Conservation (phyloP, 2,113 vertebrate species). For the Paracyprichromis sp. region DNA sequence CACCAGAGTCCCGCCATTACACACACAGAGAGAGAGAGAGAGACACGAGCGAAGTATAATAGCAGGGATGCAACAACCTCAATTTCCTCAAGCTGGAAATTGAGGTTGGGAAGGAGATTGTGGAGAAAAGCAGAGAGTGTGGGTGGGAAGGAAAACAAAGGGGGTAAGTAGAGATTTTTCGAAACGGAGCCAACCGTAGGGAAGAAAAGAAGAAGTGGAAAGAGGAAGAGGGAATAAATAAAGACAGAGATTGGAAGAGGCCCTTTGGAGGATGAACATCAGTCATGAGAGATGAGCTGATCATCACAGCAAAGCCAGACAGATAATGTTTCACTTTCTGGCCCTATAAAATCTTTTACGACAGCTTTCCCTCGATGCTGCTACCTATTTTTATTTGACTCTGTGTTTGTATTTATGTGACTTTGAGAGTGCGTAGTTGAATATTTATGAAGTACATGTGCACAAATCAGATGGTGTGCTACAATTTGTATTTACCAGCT, state of each 20-base stretch:
- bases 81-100: constrained; percentile 16
- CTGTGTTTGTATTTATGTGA: constrained; percentile 4
- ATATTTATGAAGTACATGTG: neutral
- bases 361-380: constrained; percentile 28
- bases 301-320: constrained; percentile 30
- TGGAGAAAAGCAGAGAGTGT: neutral
- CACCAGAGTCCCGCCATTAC: neutral
- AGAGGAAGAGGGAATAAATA: neutral
- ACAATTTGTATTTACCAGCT: neutral
- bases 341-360: constrained; percentile 51
- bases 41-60: neutral
- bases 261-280: constrained; percentile 15
- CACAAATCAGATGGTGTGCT: neutral
- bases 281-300: constrained; percentile 36
- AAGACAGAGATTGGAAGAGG: neutral
- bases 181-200: neutral
- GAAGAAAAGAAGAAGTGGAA: neutral
- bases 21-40: neutral
- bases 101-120: constrained; percentile 18
- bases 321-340: constrained; percentile 55
- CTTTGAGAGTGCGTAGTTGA: neutral
- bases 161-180: neutral
- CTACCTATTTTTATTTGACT: constrained; percentile 47
- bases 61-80: neutral
- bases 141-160: neutral